These are phyloP conservation scores for Zosterops hypoxanthus DNA, from an alignment of 2,113 vertebrate species.

Conservation along the genomic window DNA sequence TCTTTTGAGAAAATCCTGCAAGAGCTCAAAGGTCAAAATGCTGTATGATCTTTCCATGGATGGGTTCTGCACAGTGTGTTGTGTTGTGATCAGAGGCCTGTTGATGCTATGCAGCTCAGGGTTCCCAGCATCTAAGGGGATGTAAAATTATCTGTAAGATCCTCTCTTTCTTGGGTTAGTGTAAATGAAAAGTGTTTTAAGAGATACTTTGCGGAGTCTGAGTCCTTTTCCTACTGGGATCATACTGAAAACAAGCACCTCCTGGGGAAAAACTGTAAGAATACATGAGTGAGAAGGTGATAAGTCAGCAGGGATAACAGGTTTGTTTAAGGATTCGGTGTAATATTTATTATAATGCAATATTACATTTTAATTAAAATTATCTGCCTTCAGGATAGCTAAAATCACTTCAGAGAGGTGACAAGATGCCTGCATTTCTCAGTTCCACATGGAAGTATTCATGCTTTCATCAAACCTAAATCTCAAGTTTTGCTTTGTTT, in stretches of 20 bases:
- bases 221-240: not conserved
- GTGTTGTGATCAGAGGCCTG: fast-evolving
- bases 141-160: not conserved
- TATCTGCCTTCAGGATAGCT: not conserved
- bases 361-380: not conserved
- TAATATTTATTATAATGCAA: not conserved
- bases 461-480: not conserved
- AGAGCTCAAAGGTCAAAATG: not conserved
- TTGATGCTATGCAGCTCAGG: not conserved
- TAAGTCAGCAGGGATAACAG: not conserved
- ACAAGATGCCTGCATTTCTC: not conserved
- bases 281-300: not conserved
- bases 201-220: not conserved
- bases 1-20: not conserved
- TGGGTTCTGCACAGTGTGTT: not conserved
- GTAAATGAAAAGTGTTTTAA: not conserved
- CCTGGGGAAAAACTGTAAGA: not conserved
- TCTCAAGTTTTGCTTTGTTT: not conserved
- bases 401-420: not conserved
- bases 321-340: not conserved
- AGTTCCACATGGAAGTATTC: not conserved
- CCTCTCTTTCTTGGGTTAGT: not conserved
- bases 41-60: not conserved
- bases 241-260: not conserved
- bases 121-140: not conserved